Evolutionary conservation across 2,888 invertebrate genomes (phyloP), one percentile per base, ranked within the genome.

Genomic region (Cheilosia urbana): DNA sequence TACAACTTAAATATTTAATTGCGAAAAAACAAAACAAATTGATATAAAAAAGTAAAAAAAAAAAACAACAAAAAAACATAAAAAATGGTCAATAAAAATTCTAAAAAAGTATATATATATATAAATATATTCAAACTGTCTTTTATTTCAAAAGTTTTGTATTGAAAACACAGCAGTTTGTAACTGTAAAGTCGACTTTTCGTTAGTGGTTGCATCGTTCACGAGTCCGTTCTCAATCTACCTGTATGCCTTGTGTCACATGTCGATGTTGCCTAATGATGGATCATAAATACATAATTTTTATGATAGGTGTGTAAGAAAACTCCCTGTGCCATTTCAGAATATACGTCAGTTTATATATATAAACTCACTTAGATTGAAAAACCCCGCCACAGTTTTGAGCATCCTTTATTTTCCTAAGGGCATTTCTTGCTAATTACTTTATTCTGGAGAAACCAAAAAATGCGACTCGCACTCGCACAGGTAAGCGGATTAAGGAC

Each of bases 1-100:
- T 68, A 80, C 68, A 84, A 80, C 80, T 69, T 80, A 85, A 81
- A 77, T 81, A 85, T 85, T 85, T 81, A 85, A 85, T 80, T 81
- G 72, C 81, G 21, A 81, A 63, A 66, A 51, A 47, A 49, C 42
- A 57, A 55, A 62, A 73, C 7, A 72, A 80, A 82, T 71, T 81
- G 76, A 77, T 77, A 83, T 63, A 76, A 27, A 84, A 78, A 77
- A 49, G 17, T 45, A 53, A 42, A 51, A 60, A 27, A 6, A 6
- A 27, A 27, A 60, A 79, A 37, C 34, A 72, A 49, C 17, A 11
- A 65, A 49, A 24, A 11, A 65, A 78, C 62, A 42, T 6, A 73
- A 79, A 83, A 73, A 83, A 66, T 65, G 79, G 81, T 85, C 85
- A 81, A 85, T 85, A 80, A 85, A 80, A 84, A 85, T 73, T 75